Conservation (phyloP, 2,797 vertebrate genomes). For the Myioborus melanocephalus region DNA sequence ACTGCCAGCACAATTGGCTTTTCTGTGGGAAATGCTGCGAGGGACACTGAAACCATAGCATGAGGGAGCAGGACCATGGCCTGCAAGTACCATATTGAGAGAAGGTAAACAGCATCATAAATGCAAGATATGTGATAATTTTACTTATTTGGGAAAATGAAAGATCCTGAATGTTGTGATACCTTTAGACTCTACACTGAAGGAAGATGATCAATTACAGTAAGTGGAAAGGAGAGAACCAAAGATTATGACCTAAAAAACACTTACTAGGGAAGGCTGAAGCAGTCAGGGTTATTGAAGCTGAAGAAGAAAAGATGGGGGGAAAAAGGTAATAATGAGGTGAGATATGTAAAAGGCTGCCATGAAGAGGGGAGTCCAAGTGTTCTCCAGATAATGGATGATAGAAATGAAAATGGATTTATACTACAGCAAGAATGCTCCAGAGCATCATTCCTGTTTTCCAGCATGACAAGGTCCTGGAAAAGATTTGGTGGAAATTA, state of each 20-base stretch:
- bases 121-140: neutral
- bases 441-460: neutral
- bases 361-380: neutral
- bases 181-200: neutral
- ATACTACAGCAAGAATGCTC: neutral
- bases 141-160: neutral
- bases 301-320: neutral
- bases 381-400: neutral
- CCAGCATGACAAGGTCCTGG: neutral
- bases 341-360: neutral
- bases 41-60: neutral
- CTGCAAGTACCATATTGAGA: neutral
- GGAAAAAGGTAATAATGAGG: fast-evolving
- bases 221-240: neutral
- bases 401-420: neutral
- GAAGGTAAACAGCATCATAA: neutral
- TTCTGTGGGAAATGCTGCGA: neutral
- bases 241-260: neutral
- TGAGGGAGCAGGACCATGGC: neutral
- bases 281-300: neutral
- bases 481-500: neutral
- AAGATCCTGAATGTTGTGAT: neutral
- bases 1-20: neutral
- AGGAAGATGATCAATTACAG: neutral
- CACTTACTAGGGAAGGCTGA: neutral